phyloP scores from a whole-genome alignment of 2,797 vertebrate genomes.

The Enoplosus armatus region DNA sequence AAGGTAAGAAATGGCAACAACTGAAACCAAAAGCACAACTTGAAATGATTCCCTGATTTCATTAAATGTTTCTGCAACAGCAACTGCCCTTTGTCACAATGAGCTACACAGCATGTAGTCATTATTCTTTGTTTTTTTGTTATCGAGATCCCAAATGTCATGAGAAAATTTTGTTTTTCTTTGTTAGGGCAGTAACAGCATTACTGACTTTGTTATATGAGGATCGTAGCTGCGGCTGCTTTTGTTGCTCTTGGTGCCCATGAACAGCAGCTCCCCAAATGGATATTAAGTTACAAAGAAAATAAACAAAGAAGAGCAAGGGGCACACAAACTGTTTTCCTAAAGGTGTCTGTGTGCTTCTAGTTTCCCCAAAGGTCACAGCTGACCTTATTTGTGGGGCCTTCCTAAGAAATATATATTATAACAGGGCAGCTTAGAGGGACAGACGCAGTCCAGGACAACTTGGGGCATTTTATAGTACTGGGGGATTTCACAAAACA shows the following conservation, averaged over 20 bases:
- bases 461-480: conserved; percentile 25
- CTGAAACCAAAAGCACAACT: conserved; percentile 9
- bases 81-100: conserved; percentile 47
- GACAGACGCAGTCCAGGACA: conserved; percentile 4
- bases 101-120: conserved; percentile 40
- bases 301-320: conserved; percentile 51
- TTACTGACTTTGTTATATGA: conserved; percentile 34
- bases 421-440: conserved; percentile 25
- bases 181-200: conserved; percentile 49
- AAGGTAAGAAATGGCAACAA: conserved; percentile 84
- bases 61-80: conserved; percentile 31
- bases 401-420: conserved; percentile 26
- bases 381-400: conserved; percentile 42
- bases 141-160: conserved; percentile 60
- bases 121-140: conserved; percentile 49
- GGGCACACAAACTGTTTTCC: conserved; percentile 43
- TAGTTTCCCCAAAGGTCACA: conserved; percentile 55
- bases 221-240: conserved; percentile 19
- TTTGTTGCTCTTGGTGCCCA: conserved; percentile 38
- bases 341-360: conserved; percentile 21
- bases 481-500: conserved; percentile 33
- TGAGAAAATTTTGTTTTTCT: conserved; percentile 28
- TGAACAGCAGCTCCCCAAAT: conserved; percentile 47
- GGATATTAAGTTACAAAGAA: conserved; percentile 58
- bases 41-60: conserved; percentile 23